Percentiles rank a stretch among this genome's conserved stretches.
phyloP scores from a whole-genome alignment of 2,888 invertebrate genomes.

The Apamea epomidion region DNA sequence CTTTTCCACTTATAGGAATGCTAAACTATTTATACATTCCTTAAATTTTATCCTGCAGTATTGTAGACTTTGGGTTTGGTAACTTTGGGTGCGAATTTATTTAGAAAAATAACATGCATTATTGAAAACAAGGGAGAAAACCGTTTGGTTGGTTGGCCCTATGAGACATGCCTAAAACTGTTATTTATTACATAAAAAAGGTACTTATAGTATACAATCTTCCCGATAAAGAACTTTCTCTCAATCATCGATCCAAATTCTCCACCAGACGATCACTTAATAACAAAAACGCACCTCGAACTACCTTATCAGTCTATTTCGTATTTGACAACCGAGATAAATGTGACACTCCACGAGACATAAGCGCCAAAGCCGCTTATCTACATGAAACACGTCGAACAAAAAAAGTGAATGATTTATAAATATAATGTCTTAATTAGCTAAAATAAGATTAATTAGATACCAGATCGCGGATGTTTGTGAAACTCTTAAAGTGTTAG shows the following conservation, averaged over 20 bases:
- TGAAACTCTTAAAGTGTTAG: slow-evolving; percentile 52
- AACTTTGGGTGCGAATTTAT: neutral
- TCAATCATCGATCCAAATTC: slow-evolving; percentile 1
- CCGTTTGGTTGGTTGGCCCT: too few relatives aligned
- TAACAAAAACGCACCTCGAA: slow-evolving; percentile 38
- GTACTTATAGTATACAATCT: neutral
- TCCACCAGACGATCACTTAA: slow-evolving; percentile 8
- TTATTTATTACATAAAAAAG: neutral
- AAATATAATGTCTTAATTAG: slow-evolving; percentile 79
- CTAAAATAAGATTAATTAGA: slow-evolving; percentile 76
- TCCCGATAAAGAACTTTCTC: neutral
- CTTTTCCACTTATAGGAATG: neutral
- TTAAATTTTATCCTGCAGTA: neutral
- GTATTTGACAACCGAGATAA: slow-evolving; percentile 84
- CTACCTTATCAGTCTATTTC: slow-evolving; percentile 79
- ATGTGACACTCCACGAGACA: slow-evolving; percentile 67
- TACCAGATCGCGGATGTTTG: slow-evolving; percentile 66
- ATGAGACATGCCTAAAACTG: neutral
- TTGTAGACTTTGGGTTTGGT: neutral
- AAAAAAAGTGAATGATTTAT: slow-evolving; percentile 71
- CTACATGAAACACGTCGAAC: slow-evolving; percentile 61
- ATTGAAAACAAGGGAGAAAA: neutral
- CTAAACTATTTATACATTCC: neutral
- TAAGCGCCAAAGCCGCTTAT: slow-evolving; percentile 68
- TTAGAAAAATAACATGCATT: neutral